A percentile compares a stretch with the other conserved stretches of the same genome.
Conservation (phyloP, 2,797 vertebrate species). For the Clarias laeviceps region DNA sequence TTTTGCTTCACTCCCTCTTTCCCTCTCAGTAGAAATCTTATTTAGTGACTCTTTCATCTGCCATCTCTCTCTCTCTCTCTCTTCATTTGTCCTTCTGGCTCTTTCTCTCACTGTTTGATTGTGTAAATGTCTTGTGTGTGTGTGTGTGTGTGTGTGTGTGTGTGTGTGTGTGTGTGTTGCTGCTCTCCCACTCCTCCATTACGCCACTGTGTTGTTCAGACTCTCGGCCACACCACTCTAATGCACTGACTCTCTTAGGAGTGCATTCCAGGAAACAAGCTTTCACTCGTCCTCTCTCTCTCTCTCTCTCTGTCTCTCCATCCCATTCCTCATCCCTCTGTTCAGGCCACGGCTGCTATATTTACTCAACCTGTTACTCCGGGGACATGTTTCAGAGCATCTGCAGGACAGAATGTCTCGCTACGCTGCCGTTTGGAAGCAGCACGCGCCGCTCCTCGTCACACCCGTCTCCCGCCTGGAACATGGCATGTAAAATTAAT, state of each 20-base stretch:
- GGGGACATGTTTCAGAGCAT: slow-evolving; percentile 27
- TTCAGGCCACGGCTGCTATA: slow-evolving; percentile 28
- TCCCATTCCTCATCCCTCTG: not conserved
- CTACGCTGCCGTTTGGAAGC: not conserved
- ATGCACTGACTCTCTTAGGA: slow-evolving; percentile 34
- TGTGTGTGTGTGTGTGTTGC: not conserved
- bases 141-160: not conserved
- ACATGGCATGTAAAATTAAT: slow-evolving; percentile 32
- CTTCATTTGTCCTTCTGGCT: not conserved
- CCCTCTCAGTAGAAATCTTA: not conserved
- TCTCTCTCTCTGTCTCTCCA: slow-evolving; percentile 23
- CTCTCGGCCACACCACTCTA: not conserved
- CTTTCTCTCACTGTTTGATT: slow-evolving; percentile 18
- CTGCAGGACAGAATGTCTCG: slow-evolving; percentile 16
- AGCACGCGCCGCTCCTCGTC: not conserved
- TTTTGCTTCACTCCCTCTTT: not conserved
- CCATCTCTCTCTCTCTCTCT: not conserved
- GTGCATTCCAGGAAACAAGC: slow-evolving; percentile 12
- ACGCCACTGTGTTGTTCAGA: slow-evolving; percentile 23
- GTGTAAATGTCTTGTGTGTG: slow-evolving; percentile 18
- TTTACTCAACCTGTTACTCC: slow-evolving; percentile 30
- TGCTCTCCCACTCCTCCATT: slow-evolving; percentile 41
- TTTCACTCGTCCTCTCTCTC: slow-evolving; percentile 30
- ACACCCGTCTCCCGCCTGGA: not conserved
- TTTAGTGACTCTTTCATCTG: not conserved